Evolutionary conservation across 2,113 vertebrate species (phyloP).

Genomic region (Tetrao urogallus): DNA sequence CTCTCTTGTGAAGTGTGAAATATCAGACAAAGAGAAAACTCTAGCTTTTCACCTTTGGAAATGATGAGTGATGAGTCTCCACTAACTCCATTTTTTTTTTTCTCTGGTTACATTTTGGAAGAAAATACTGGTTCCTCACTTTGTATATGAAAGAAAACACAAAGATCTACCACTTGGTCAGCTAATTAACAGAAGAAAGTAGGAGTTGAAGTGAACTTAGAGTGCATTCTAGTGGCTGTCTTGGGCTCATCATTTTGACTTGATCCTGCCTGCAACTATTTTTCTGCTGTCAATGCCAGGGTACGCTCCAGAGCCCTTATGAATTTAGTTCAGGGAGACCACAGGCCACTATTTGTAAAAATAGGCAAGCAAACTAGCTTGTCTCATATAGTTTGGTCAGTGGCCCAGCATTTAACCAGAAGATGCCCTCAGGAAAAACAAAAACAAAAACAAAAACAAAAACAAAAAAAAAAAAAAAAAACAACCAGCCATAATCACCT

Average conservation of each 20-base stretch:
- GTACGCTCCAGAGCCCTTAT: neutral
- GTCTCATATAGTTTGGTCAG: neutral
- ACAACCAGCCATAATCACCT: neutral
- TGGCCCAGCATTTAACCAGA: neutral
- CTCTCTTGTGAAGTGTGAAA: neutral
- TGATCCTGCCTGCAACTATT: neutral
- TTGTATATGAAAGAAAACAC: neutral
- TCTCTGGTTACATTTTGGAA: neutral
- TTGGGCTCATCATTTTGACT: neutral
- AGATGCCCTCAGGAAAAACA: neutral
- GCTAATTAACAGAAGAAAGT: neutral
- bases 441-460: neutral
- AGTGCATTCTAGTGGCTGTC: neutral
- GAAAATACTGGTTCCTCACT: neutral
- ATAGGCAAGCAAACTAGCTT: neutral
- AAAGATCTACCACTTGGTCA: neutral
- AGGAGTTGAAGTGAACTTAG: neutral
- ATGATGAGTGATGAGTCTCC: neutral
- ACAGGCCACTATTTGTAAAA: neutral
- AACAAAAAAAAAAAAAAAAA: neutral
- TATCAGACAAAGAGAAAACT: neutral
- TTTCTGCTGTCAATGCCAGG: neutral
- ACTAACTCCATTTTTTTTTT: neutral
- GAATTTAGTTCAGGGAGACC: neutral
- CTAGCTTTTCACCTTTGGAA: neutral